Base-by-base conservation (phyloP, 2,888 invertebrate genomes). In the Troides helena region DNA sequence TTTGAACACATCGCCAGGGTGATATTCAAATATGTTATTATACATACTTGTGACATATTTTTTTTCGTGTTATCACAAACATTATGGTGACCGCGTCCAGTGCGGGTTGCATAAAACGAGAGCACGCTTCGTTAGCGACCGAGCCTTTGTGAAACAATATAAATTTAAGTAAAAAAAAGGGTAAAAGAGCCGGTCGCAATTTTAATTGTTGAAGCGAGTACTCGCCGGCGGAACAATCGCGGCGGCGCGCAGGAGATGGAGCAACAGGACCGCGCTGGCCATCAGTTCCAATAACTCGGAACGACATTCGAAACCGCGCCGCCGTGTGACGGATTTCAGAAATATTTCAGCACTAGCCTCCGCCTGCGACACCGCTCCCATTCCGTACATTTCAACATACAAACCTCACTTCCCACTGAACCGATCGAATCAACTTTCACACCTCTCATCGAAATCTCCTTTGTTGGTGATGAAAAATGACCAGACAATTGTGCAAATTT, bases 291-390 rank as follows among this genome's bases (percentile, higher is more conserved):
- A 75, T 76, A 78, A 73, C 74, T 75, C 77, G 59, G 71, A 64
- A 64, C 69, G 74, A 76, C 76, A 78, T 77, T 71, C 71, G 76
- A 76, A 73, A 75, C 80, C 77, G 71, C 69, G 72, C 70, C 70
- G 72, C 76, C 72, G 72, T 74, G 76, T 75, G 74, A 74, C 76
- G 80, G 82, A 84, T 88, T 85, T 80, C 81, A 81, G 81, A 81
- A 85, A 85, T 87, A 84, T 83, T 82, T 56, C 30, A 36, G 18
- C 12, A 14, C 12, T 46, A 12, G 12, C 12, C 46, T 14, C 12
- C 46, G 46, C 46, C 12, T 14, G 46, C 46, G 46, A 14, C 46
- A 14, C 14, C 46, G 46, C 46, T 46, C 14, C 4, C 14, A 12
- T 17, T 46, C 12, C 1, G 14, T 46, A 46, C 46, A 14, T 14